Evolutionary conservation across 2,888 invertebrate genomes (phyloP).

Genomic region (Syritta pipiens): DNA sequence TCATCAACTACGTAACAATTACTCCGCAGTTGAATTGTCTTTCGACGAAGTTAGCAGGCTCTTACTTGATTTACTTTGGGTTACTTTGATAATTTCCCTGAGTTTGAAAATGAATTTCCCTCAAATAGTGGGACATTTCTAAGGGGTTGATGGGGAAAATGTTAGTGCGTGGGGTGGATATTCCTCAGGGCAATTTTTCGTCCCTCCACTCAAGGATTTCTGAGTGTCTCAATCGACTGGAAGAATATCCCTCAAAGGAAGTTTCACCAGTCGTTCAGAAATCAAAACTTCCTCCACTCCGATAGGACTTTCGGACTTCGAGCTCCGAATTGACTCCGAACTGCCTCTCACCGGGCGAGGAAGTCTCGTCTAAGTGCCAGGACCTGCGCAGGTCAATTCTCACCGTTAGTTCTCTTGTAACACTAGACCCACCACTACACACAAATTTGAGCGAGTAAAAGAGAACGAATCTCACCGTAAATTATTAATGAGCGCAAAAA

Average conservation of each 20-base stretch:
- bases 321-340: no score
- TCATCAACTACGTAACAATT: background rate
- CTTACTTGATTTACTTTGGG: background rate
- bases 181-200: no score
- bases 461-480: slow-evolving; percentile 45
- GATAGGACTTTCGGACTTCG: no score
- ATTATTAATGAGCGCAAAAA: slow-evolving; percentile 62
- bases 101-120: slow-evolving; percentile 18
- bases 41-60: background rate
- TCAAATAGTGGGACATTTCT: slow-evolving; percentile 38
- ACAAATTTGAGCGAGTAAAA: slow-evolving; percentile 23
- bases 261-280: no score
- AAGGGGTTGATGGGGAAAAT: background rate
- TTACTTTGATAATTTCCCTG: background rate
- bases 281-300: no score
- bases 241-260: no score
- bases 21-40: background rate
- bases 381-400: no score
- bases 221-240: no score
- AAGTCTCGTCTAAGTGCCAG: no score
- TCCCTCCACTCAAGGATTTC: no score
- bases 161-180: no score
- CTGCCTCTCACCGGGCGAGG: no score
- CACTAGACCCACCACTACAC: slow-evolving; percentile 22
- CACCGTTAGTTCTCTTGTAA: slow-evolving; percentile 41